A percentile compares a stretch with the other conserved stretches of the same genome.
Evolutionary conservation across 1,140 invertebrate genomes (phyloP).

Genomic region (Oncopodura yosiiana): DNA sequence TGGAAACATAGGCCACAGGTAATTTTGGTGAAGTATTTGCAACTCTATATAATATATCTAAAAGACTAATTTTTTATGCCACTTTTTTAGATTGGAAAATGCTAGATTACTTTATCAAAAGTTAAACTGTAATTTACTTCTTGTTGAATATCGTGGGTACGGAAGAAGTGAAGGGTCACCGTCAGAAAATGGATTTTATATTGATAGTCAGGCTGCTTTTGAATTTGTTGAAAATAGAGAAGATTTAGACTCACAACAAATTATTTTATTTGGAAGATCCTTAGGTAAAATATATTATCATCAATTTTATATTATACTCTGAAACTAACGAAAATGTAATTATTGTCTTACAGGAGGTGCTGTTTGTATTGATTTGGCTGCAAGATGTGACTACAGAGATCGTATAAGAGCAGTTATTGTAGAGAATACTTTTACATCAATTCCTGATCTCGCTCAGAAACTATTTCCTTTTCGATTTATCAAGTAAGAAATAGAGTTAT

Average conservation of each 20-base stretch:
- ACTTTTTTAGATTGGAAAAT: constrained; percentile 56
- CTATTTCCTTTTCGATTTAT: constrained; percentile 28
- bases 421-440: constrained; percentile 91
- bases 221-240: constrained; percentile 67
- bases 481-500: no score
- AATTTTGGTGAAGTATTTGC: constrained; percentile 15
- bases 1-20: constrained; percentile 90
- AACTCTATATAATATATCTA: neutral
- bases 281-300: constrained; percentile 49
- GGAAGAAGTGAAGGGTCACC: constrained; percentile 75
- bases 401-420: constrained; percentile 76
- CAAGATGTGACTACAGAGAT: constrained; percentile 56
- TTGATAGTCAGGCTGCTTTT: constrained; percentile 76
- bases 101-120: constrained; percentile 66
- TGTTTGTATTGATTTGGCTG: constrained; percentile 73
- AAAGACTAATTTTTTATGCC: neutral
- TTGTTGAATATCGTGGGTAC: constrained; percentile 90
- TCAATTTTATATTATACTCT: neutral
- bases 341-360: constrained; percentile 56
- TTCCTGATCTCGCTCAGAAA: constrained; percentile 70
- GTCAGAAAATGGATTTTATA: constrained; percentile 73
- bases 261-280: constrained; percentile 87
- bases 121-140: constrained; percentile 71
- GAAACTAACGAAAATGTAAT: neutral
- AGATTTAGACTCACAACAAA: constrained; percentile 73